Evolutionary conservation across 2,888 invertebrate species (phyloP).

Genomic region (Elmis aenea): DNA sequence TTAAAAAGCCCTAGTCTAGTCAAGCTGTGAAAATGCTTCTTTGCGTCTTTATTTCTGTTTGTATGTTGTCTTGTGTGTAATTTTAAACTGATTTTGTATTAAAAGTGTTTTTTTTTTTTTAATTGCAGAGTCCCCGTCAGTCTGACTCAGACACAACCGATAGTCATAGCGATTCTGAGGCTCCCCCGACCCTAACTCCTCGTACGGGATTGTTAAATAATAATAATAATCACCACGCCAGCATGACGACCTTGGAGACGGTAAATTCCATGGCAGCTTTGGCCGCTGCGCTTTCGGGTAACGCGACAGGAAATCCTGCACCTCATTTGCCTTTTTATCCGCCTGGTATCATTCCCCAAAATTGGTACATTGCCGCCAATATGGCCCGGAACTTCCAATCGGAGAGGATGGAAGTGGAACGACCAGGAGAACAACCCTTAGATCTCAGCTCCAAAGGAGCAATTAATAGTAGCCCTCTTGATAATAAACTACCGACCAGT

Average conservation of each 20-base stretch:
- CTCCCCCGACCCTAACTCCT: slow-evolving; percentile 50
- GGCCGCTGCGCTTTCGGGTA: slow-evolving; percentile 53
- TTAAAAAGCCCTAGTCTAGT: no score
- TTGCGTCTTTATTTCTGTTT: no score
- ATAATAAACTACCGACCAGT: slow-evolving; percentile 37
- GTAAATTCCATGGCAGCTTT: slow-evolving; percentile 65
- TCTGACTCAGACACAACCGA: slow-evolving; percentile 64
- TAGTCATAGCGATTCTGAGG: slow-evolving; percentile 52
- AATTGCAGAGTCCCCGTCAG: slow-evolving; percentile 58
- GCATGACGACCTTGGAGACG: slow-evolving; percentile 56
- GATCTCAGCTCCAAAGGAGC: slow-evolving; percentile 80
- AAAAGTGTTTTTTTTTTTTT: slow-evolving; percentile 17
- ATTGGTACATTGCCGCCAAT: slow-evolving; percentile 47
- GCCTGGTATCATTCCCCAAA: slow-evolving; percentile 37
- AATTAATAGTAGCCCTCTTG: slow-evolving; percentile 40
- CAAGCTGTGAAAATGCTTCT: no score
- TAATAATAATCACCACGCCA: slow-evolving; percentile 30
- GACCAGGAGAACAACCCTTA: slow-evolving; percentile 66
- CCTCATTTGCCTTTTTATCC: slow-evolving; percentile 42
- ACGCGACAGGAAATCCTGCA: slow-evolving; percentile 25
- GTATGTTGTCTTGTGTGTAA: no score
- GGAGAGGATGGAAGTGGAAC: slow-evolving; percentile 27
- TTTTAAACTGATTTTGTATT: no score
- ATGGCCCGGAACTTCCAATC: slow-evolving; percentile 50
- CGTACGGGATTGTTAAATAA: slow-evolving; percentile 21